phyloP scores from a whole-genome alignment of 2,113 vertebrate genomes.

The Irena cyanogastra region DNA sequence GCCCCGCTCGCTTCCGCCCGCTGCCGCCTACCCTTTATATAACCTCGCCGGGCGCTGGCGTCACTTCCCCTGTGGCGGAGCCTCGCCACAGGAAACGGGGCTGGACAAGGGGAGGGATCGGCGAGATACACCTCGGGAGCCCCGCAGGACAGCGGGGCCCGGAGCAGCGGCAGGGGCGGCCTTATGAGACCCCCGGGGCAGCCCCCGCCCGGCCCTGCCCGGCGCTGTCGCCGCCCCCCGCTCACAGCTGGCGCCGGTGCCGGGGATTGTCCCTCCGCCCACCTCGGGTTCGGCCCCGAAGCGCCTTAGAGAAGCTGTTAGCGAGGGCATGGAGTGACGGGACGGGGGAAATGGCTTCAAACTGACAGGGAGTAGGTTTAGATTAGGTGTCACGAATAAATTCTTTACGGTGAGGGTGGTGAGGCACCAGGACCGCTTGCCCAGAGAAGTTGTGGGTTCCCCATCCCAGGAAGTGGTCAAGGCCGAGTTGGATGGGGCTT shows the following conservation, averaged over 20 bases:
- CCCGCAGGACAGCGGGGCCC: accelerated
- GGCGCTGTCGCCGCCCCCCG: background rate
- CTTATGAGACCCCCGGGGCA: background rate
- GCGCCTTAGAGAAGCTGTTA: background rate
- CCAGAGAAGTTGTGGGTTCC: background rate
- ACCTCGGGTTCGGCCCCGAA: background rate
- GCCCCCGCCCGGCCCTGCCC: background rate
- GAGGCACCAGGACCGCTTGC: background rate
- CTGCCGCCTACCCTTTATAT: background rate
- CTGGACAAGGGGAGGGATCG: accelerated
- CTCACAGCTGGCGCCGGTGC: background rate
- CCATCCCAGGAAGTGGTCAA: background rate
- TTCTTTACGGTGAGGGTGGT: too few relatives aligned
- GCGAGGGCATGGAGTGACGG: background rate
- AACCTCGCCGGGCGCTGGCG: background rate
- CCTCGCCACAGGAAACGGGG: background rate
- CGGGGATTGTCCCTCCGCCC: background rate
- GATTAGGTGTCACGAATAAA: too few relatives aligned
- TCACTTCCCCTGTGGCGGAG: slow-evolving; percentile 2
- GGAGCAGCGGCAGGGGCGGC: accelerated
- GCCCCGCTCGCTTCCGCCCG: slow-evolving; percentile 25
- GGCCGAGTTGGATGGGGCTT: background rate
- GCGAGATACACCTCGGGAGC: accelerated
- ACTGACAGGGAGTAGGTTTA: background rate
- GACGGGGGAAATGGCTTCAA: too few relatives aligned